Conservation (phyloP, 53 echinoderm and acorn worm species). For the Henricia sp. region DNA sequence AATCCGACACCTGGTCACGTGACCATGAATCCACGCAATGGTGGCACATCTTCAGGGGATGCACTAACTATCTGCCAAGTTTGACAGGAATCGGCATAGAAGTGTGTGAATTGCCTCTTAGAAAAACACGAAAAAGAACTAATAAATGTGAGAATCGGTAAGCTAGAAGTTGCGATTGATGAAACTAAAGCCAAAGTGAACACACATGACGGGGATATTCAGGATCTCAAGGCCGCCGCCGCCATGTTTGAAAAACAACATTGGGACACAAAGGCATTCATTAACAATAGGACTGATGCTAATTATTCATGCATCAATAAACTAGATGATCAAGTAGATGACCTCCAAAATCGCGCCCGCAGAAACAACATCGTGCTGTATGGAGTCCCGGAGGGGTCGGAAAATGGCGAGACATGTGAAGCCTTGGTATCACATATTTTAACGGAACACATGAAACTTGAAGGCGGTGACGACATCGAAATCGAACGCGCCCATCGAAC, state of each 20-base stretch:
- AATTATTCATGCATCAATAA: background rate
- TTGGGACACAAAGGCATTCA: background rate
- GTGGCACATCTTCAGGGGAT: too few relatives aligned
- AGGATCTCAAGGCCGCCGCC: too few relatives aligned
- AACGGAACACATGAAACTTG: background rate
- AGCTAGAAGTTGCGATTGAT: too few relatives aligned
- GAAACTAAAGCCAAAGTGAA: too few relatives aligned
- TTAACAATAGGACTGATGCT: background rate
- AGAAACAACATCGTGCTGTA: background rate
- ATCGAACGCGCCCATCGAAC: slow-evolving; percentile 37
- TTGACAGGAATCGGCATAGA: too few relatives aligned
- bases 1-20: too few relatives aligned
- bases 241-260: background rate
- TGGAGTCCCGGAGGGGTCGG: slow-evolving; percentile 2
- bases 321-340: background rate
- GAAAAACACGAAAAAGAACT: too few relatives aligned
- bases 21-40: too few relatives aligned
- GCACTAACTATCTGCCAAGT: too few relatives aligned
- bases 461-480: slow-evolving; percentile 3
- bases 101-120: too few relatives aligned
- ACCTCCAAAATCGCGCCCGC: background rate
- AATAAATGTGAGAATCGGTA: too few relatives aligned
- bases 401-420: background rate
- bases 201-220: too few relatives aligned
- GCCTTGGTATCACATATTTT: background rate